Evolutionary conservation across 2,797 vertebrate genomes (phyloP).

Genomic region (Trachops cirrhosus): DNA sequence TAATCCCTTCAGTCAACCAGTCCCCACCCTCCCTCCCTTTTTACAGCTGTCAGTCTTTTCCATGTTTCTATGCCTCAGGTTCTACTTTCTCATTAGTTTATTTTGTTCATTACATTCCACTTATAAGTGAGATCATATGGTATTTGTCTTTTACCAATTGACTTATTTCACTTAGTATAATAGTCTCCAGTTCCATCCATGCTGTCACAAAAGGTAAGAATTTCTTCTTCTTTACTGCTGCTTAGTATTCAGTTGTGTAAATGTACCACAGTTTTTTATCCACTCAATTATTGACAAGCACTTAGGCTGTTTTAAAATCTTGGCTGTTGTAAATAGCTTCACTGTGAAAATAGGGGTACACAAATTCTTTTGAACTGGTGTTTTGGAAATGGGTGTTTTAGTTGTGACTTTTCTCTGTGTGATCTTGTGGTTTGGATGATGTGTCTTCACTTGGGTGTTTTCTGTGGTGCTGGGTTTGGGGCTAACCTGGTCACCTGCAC

Average conservation of each 20-base stretch:
- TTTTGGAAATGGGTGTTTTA: neutral
- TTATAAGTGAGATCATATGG: too few species aligned
- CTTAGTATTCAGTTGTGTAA: neutral
- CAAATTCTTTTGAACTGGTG: neutral
- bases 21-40: too few species aligned
- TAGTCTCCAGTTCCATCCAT: too few species aligned
- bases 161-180: too few species aligned
- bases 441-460: neutral
- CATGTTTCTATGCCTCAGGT: too few species aligned
- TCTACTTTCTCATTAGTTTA: too few species aligned
- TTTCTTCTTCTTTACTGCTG: neutral
- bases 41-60: too few species aligned
- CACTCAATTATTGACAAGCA: neutral
- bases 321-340: neutral
- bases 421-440: neutral
- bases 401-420: neutral
- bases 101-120: too few species aligned
- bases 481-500: rapidly evolving
- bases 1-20: too few species aligned
- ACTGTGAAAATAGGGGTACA: neutral
- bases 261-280: neutral
- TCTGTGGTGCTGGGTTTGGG: neutral
- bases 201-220: neutral
- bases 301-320: neutral
- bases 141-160: too few species aligned